phyloP scores from a whole-genome alignment of 2,113 vertebrate genomes.

The Siniperca knerii region DNA sequence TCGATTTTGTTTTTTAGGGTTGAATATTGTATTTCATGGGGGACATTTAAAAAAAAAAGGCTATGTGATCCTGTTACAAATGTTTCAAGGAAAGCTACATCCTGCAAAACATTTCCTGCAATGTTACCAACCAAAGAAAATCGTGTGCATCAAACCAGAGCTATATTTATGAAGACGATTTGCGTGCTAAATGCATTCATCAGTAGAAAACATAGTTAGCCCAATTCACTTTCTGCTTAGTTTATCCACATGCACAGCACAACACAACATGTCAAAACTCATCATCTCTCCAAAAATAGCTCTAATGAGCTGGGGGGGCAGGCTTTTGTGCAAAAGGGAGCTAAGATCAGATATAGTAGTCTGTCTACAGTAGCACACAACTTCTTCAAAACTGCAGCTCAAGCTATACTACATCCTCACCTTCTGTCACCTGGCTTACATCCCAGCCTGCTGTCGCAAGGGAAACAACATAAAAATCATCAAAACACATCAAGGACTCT shows the following conservation, averaged over 20 bases:
- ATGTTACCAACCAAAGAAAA: not conserved
- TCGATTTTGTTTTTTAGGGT: not conserved
- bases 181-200: slow-evolving; percentile 18
- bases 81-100: slow-evolving; percentile 16
- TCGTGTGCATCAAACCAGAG: slow-evolving; percentile 9
- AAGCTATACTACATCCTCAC: slow-evolving; percentile 41
- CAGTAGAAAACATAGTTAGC: slow-evolving; percentile 39
- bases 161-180: slow-evolving; percentile 8
- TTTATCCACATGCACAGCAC: slow-evolving; percentile 33
- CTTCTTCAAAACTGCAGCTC: slow-evolving; percentile 57
- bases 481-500: slow-evolving; percentile 63
- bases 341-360: slow-evolving; percentile 47
- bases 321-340: slow-evolving; percentile 33
- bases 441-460: slow-evolving; percentile 50
- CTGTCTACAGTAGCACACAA: slow-evolving; percentile 28
- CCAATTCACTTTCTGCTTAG: slow-evolving; percentile 49
- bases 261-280: slow-evolving; percentile 60
- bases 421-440: slow-evolving; percentile 59
- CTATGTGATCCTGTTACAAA: slow-evolving; percentile 15
- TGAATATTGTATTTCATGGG: not conserved
- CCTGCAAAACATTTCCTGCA: slow-evolving; percentile 5
- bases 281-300: slow-evolving; percentile 66
- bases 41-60: not conserved
- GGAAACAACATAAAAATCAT: slow-evolving; percentile 57
- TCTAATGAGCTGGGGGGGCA: slow-evolving; percentile 54